Percentiles rank a stretch among this genome's conserved stretches.
These are phyloP conservation scores for Idaea dimidiata DNA, from an alignment of 2,888 invertebrate species.

Conservation along the genomic window DNA sequence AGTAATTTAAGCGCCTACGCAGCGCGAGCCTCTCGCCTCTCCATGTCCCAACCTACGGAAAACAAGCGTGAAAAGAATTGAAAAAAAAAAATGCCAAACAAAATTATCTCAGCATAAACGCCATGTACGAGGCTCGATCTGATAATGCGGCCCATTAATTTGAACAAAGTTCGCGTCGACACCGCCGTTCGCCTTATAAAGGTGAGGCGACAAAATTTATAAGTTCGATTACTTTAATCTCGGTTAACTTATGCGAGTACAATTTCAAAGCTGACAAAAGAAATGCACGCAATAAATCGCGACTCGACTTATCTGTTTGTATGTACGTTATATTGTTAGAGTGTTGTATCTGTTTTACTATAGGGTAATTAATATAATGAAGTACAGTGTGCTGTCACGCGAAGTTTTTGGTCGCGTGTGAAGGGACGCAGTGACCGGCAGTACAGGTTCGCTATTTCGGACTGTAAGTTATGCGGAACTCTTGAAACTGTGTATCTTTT, in stretches of 20 bases:
- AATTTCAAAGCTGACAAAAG: conserved; percentile 82
- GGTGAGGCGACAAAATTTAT: conserved; percentile 81
- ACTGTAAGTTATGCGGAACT: conserved; percentile 49
- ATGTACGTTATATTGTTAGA: conserved; percentile 71
- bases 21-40: conserved; percentile 19
- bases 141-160: conserved; percentile 80
- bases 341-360: conserved; percentile 43
- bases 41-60: conserved; percentile 34
- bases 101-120: conserved; percentile 80
- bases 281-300: conserved; percentile 80
- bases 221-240: conserved; percentile 82
- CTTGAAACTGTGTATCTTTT: conserved; percentile 44
- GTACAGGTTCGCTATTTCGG: conserved; percentile 54
- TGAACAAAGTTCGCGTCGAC: conserved; percentile 80
- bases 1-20: conserved; percentile 42
- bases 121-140: conserved; percentile 78
- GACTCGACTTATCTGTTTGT: conserved; percentile 68
- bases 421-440: conserved; percentile 37
- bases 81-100: conserved; percentile 64
- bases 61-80: conserved; percentile 53
- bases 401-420: conserved; percentile 68
- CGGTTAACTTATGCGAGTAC: conserved; percentile 81
- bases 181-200: conserved; percentile 75
- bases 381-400: conserved; percentile 62
- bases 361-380: conserved; percentile 69